These are phyloP conservation scores for Tachina fera DNA, from an alignment of 2,888 invertebrate genomes.

Conservation along the genomic window DNA sequence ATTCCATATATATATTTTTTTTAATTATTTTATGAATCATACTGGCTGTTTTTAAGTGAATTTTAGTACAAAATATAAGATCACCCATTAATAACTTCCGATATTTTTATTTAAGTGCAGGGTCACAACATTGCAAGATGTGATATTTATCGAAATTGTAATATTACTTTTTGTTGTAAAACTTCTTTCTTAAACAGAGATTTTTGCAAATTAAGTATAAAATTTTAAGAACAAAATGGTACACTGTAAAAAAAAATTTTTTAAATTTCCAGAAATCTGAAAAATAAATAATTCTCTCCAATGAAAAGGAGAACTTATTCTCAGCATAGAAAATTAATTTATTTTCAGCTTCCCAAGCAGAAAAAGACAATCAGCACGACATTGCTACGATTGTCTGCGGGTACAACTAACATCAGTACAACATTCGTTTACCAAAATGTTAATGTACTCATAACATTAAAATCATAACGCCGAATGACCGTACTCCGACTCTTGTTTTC, in stretches of 20 bases:
- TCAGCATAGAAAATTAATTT: no score
- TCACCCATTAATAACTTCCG: constrained; percentile 51
- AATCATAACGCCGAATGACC: no score
- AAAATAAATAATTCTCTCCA: neutral
- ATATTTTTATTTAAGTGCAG: constrained; percentile 57
- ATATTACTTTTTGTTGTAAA: constrained; percentile 20
- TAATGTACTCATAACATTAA: no score
- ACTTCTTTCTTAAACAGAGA: constrained; percentile 29
- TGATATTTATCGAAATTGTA: constrained; percentile 21
- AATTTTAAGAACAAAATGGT: neutral
- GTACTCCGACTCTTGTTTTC: no score
- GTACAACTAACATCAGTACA: no score
- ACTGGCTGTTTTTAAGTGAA: constrained; percentile 14
- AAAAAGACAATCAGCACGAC: no score
- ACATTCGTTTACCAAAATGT: no score
- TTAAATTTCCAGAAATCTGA: neutral
- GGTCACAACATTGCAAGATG: constrained; percentile 50
- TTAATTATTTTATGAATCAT: neutral
- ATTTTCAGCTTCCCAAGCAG: no score
- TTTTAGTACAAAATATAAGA: constrained; percentile 39
- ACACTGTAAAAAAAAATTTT: constrained; percentile 4
- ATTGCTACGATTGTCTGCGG: no score
- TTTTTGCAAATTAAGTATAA: constrained; percentile 28
- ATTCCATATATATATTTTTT: neutral
- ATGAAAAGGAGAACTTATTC: no score